Base-by-base conservation (phyloP, 2,113 vertebrate genomes). In the Colistium nudipinnis region DNA sequence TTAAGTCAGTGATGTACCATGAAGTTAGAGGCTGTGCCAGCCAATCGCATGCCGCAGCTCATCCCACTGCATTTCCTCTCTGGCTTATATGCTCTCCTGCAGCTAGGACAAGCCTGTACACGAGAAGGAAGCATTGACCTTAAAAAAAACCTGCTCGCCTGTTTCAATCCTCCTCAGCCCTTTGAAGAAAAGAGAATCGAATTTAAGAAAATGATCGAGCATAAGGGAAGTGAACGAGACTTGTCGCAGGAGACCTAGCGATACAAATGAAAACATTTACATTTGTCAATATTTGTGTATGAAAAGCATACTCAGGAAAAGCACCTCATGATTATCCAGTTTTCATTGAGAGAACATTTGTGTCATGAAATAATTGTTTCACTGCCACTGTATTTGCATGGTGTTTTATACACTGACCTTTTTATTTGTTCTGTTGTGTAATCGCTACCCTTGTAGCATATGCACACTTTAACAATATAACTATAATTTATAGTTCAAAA, bases 31-130 rank as follows among this genome's bases (percentile, higher is more conserved):
- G n/a, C n/a, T n/a, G n/a, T n/a, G n/a, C 9, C 22, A 56, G 49
- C 57, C 65, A 64, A 36, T 66, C 31, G 39, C 57, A 52, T 53
- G 57, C 19, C 30, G 24, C 59, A 24, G 30, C 62, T 87, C 76
- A 76, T 63, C 49, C 45, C 17, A 9, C 30, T 41, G 52, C 17
- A 63, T 76, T 80, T 88, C 75, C 82, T 80, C 25, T 64, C 38
- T 27, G 60, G 67, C 49, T 80, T 74, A 52, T 7, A 44, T 20
- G 4, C 19, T 62, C 53, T 35, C 22, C 45, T 36, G 56, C 52
- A 64, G 69, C 63, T 36, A 60, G 33, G 55, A 64, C 81, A 78
- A 65, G 78, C 56, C 70, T 19, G n/a, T 36, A 45, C 85, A 78
- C 1, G 49, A 71, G 39, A 55, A 14, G 6, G 35, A 31, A 72